Base-by-base conservation (phyloP, 1,140 invertebrate genomes). In the Drosophila busckii region DNA sequence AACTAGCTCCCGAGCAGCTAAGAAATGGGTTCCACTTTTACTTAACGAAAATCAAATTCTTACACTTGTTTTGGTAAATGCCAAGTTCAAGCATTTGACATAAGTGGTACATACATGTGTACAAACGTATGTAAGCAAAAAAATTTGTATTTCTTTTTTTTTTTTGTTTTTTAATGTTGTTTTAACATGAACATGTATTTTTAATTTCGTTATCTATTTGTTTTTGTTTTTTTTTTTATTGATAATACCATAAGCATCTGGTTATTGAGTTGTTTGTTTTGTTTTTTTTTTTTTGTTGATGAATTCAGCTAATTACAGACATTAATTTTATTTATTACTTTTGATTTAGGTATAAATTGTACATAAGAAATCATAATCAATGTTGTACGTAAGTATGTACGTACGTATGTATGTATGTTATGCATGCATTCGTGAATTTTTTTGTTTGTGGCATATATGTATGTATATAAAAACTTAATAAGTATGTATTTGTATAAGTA, bases 161-260 rank as follows among this genome's bases (percentile, higher is more conserved):
- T 59, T 59, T 62, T 54, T 23, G 56, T 37, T 59, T 71, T 59
- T 46, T 66, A 45, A 54, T 60, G 62, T 56, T 62, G 61, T 49
- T 61, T 49, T 70, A 70, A 71, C 50, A 78, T 78, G 71, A 76
- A 66, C 71, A 78, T 63, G 52, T 66, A 50, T 70, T 50, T 64
- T 69, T 60, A 35, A 55, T 75, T 78, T 70, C 41, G 52, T 61
- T 70, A 66, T 70, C 71, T 78, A 78, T 78, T 78, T 58, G 38
- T 78, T 61, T 52, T 37, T 40, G 25, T 41, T 41, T 41, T 41
- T 10, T 22, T 40, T 25, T 19, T 54, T 60, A 60, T 60, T 46
- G 40, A 60, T 60, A 60, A 60, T 60, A 60, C 35, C 35, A 46
- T 61, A 65, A 64, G 76, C 52, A 70, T 55, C 45, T 55, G 34